Base-by-base conservation (phyloP, 2,797 vertebrate genomes). In the Nyctibius grandis region DNA sequence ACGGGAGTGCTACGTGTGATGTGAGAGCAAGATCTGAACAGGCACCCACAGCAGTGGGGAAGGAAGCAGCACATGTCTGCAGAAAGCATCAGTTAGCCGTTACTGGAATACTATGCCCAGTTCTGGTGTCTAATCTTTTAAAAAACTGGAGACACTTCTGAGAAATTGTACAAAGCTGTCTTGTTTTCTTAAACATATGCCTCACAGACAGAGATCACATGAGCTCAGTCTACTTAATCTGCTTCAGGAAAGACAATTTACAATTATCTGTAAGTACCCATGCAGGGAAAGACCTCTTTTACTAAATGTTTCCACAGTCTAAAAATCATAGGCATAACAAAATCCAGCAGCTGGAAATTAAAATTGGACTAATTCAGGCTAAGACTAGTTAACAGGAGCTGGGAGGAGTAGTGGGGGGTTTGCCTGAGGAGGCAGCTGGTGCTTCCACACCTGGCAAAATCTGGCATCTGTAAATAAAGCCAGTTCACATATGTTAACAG, bases 21-120 rank as follows among this genome's bases (percentile, higher is more conserved):
- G 57, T 3, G 31, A 88, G 23, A 4, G 21, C 31, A 45, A 56
- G 47, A 28, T 28, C 9, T 42, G 67, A 75, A 56, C 0, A 1
- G 29, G 11, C 25, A 54, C 23, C 23, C 29, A 4, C 36, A 53
- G 22, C 38, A 60, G 19, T 15, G 20, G 6, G 38, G 29, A 59
- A 45, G 50, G 40, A 50, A 72, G 31, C 1, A 5, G 51, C 17
- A 31, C 1, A 0, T 8, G 7, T 28, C 45, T n/a, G 26, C 20
- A 57, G 45, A 74, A 73, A 65, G 33, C 33, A 48, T 57, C 18
- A 26, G 8, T 48, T 34, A 57, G 34, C 26, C 6, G 1, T 76
- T 91, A 40, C 31, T 76, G 88, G 31, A 83, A 79, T 38, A 38
- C 7, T 12, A 28, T 22, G 10, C 5, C 38, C 21, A 3, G 33